Base-by-base conservation (phyloP, 2,888 invertebrate species). In the Helleia helle region DNA sequence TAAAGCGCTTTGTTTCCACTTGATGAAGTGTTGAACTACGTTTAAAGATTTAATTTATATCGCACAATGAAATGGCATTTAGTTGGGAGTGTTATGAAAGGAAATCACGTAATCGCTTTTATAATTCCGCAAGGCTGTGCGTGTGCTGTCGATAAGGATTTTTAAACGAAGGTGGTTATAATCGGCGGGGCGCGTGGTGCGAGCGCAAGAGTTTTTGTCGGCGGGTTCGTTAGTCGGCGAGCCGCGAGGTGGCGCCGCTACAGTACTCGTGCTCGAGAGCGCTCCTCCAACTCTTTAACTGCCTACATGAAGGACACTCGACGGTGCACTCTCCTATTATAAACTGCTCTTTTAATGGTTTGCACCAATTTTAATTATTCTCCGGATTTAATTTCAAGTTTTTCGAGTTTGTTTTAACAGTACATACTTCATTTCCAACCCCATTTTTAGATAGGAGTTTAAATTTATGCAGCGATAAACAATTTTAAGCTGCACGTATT, bases 211-310 rank as follows among this genome's bases (percentile, higher is more conserved):
- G 53, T n/a, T n/a, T n/a, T n/a, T n/a, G n/a, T n/a, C n/a, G 54
- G 54, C 55, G 48, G 46, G 46, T 47, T 58, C 71, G 70, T 74
- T 77, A 73, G 77, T 74, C 72, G 73, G 76, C 63, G 67, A 74
- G 77, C 63, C 64, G 62, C 70, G 70, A 79, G 77, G 80, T 75
- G 77, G 66, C 76, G 76, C 70, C 65, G 68, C 72, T 67, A 69
- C 75, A 72, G 75, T 68, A 74, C 81, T 81, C 71, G 70, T 71
- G 67, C 73, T 73, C 71, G 55, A 81, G 81, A 60, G 72, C 66
- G 70, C 80, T 73, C 70, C 75, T 79, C 74, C 80, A 80, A 81
- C 83, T 81, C 83, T 83, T 81, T 81, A 83, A 83, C 83, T 81
- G 80, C 83, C 83, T 83, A 81, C 80, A 83, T 79, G 81, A 74